phyloP scores from a whole-genome alignment of 2,888 invertebrate genomes.

The Diarsia rubi region DNA sequence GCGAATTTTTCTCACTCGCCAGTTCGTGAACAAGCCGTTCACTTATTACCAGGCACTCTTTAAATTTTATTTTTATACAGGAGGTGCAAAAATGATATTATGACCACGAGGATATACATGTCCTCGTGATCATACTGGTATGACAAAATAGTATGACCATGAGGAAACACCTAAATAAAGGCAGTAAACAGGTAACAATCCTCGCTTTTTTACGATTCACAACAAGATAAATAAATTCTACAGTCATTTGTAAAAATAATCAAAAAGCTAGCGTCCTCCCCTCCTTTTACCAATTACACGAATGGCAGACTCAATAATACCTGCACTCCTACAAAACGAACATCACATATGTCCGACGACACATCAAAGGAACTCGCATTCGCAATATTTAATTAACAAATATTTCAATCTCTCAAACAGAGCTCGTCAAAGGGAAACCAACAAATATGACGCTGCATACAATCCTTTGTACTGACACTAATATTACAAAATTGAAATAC shows the following conservation, averaged over 20 bases:
- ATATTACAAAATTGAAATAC: constrained; percentile 49
- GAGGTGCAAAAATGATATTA: too few species aligned
- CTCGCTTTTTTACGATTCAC: neutral
- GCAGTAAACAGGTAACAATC: neutral
- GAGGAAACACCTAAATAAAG: too few species aligned
- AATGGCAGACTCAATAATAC: constrained; percentile 13
- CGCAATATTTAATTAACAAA: constrained; percentile 46
- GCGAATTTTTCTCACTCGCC: too few species aligned
- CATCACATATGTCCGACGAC: constrained; percentile 14
- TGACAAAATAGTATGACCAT: too few species aligned
- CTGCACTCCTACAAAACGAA: constrained; percentile 22
- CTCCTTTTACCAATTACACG: neutral
- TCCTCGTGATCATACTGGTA: too few species aligned
- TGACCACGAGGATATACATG: too few species aligned
- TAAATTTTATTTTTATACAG: too few species aligned
- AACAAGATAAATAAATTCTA: neutral
- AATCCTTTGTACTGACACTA: constrained; percentile 40
- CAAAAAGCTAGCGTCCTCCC: neutral
- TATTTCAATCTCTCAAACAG: constrained; percentile 24
- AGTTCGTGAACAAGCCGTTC: too few species aligned
- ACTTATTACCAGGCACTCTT: too few species aligned
- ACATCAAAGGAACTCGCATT: constrained; percentile 37
- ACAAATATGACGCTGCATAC: constrained; percentile 44
- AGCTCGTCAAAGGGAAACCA: constrained; percentile 51
- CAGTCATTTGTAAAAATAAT: neutral